A percentile compares a stretch with the other conserved stretches of the same genome.
Conservation (phyloP, 2,113 vertebrate genomes). For the Urocitellus parryii region DNA sequence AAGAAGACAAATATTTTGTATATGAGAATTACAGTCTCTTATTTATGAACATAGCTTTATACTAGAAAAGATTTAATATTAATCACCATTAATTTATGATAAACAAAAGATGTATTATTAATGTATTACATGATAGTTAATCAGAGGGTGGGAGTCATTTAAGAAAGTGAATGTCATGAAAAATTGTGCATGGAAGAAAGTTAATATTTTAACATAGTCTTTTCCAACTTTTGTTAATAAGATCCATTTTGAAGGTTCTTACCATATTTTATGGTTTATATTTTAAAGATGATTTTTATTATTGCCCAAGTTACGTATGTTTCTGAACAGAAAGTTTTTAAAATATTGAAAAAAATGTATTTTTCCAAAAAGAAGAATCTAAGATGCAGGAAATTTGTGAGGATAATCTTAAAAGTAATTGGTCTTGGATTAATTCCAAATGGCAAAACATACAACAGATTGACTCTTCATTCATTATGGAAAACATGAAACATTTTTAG, state of each 20-base stretch:
- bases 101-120: background rate
- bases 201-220: background rate
- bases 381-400: slow-evolving; percentile 68
- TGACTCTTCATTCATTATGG: slow-evolving; percentile 74
- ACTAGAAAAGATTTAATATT: background rate
- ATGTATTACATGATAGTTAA: background rate
- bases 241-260: background rate
- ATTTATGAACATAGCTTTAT: background rate
- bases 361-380: slow-evolving; percentile 63
- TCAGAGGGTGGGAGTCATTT: background rate
- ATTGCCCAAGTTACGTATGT: background rate
- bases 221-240: slow-evolving; percentile 1
- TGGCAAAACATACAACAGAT: slow-evolving; percentile 76
- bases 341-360: slow-evolving; percentile 8
- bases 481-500: slow-evolving; percentile 60
- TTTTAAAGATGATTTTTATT: slow-evolving; percentile 29
- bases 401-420: slow-evolving; percentile 80
- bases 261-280: background rate
- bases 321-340: background rate
- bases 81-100: background rate
- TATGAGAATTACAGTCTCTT: background rate
- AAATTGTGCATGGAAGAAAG: background rate
- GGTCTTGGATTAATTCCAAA: slow-evolving; percentile 82
- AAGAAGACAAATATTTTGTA: background rate
- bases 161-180: background rate